Conservation (phyloP, 2,113 vertebrate species). For the Dascyllus trimaculatus region DNA sequence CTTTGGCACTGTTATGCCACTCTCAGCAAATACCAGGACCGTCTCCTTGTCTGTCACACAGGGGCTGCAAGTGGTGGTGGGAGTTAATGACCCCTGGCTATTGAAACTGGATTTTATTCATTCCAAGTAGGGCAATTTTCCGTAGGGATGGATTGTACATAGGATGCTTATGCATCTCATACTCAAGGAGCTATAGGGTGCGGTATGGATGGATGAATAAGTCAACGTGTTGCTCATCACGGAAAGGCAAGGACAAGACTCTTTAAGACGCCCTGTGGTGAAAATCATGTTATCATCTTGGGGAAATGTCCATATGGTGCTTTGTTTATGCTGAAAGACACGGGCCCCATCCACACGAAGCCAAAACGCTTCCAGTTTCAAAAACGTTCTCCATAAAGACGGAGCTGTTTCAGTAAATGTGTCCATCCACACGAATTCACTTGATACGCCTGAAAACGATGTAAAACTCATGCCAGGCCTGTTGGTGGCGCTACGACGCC, state of each 20-base stretch:
- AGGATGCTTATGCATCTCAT: background rate
- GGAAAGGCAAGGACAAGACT: background rate
- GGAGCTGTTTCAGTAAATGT: too few species aligned
- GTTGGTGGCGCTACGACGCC: too few species aligned
- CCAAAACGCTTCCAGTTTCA: too few species aligned
- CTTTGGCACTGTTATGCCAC: constrained; percentile 5
- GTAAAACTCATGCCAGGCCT: too few species aligned
- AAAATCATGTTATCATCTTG: background rate
- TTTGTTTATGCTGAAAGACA: too few species aligned
- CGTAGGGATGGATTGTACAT: background rate
- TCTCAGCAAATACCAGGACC: constrained; percentile 18
- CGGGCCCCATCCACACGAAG: too few species aligned
- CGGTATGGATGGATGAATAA: background rate
- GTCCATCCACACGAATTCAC: too few species aligned
- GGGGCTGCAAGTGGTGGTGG: background rate
- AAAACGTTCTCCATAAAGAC: too few species aligned
- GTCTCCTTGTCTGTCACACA: background rate
- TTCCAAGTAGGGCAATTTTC: background rate
- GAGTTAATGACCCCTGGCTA: background rate
- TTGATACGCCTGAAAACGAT: too few species aligned
- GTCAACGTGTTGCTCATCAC: background rate
- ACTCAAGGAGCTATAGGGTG: background rate
- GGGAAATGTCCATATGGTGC: too few species aligned
- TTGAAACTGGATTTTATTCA: constrained; percentile 4
- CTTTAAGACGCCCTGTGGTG: too few species aligned